Conservation (phyloP, 2,797 vertebrate genomes). For the Sitta carolinensis region DNA sequence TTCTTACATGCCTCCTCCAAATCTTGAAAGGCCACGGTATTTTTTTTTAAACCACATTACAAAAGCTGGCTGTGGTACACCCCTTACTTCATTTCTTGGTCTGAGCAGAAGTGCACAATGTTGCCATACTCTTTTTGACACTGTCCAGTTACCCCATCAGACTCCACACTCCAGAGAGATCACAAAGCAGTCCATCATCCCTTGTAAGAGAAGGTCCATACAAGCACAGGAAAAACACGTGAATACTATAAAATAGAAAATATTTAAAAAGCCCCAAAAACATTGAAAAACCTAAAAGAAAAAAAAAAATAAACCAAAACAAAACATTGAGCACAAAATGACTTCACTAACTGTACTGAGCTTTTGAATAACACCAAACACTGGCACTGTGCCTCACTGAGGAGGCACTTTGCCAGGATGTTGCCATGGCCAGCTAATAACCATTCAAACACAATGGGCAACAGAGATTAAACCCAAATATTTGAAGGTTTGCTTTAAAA, state of each 20-base stretch:
- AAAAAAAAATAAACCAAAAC: neutral
- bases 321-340: neutral
- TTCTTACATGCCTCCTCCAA: neutral
- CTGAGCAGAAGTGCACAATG: neutral
- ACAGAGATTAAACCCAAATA: neutral
- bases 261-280: neutral
- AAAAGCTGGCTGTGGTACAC: neutral
- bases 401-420: conserved; percentile 36
- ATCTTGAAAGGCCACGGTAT: neutral
- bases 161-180: neutral
- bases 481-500: conserved; percentile 29
- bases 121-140: neutral
- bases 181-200: neutral
- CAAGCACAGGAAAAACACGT: neutral
- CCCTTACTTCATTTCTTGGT: neutral
- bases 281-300: neutral
- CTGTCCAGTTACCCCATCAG: neutral
- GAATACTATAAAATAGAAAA: conserved; percentile 8
- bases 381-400: conserved; percentile 39
- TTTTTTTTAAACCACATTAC: neutral
- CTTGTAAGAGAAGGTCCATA: neutral
- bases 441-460: conserved; percentile 6
- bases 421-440: conserved; percentile 54
- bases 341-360: neutral
- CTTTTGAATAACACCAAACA: conserved; percentile 24